Base-by-base conservation (phyloP, 2,888 invertebrate species). In the Drosophila merina region DNA sequence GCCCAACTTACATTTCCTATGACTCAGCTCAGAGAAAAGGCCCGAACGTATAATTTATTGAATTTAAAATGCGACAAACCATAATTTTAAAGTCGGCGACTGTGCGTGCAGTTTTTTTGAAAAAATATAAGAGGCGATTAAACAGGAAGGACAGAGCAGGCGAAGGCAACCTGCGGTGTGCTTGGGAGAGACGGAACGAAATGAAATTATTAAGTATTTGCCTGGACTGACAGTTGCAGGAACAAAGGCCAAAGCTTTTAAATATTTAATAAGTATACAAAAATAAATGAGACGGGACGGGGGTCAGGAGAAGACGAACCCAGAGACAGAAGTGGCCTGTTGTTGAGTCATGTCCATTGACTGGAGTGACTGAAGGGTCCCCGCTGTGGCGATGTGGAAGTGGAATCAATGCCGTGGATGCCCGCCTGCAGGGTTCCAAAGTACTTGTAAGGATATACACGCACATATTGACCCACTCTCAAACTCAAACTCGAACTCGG, bases 261-360 rank as follows among this genome's bases (percentile, higher is more conserved):
- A 83, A 83, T 83, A 87, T 83, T 87, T 83, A 83, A 83, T 83
- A 85, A 83, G 85, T 75, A 76, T 74, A 84, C 82, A 86, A 74
- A 73, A 73, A 72, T 44, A 10, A 44, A 44, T 4, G 44, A 44
- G 20, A 20, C 20, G 20, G 20, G 44, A 10, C 4, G 25, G 44
- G 10, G 44, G 44, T 25, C 28, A 28, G 12, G 9, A 20, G 50
- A 14, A 45, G n/a, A 10, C 25, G 4, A 42, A 14, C 33, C 40
- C 6, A 8, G 12, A 8, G 57, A 10, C 44, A 47, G 56, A 60
- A 68, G 51, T 50, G 56, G 81, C 74, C 86, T 82, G 82, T 64
- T 79, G 87, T 85, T 83, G 82, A 83, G 82, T 83, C 82, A 83
- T 87, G 87, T 87, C 85, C 81, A 87, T 83, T 83, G 81, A 73